Base-by-base conservation (phyloP, 2,797 vertebrate genomes). In the Poecilia gillii region DNA sequence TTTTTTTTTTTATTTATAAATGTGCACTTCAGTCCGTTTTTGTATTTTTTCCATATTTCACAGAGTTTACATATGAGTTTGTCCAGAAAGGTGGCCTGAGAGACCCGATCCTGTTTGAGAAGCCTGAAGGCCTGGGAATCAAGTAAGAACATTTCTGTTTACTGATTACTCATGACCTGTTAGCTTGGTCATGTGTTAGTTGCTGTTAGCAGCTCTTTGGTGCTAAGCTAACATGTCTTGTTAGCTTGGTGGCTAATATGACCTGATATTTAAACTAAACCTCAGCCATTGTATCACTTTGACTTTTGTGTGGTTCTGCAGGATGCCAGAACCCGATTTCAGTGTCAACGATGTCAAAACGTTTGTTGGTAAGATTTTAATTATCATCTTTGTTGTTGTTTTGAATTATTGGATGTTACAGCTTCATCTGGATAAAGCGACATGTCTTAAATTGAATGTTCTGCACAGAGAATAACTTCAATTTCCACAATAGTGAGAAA, bases 301-400 rank as follows among this genome's bases (percentile, higher is more conserved):
- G 3, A 36, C 8, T 66, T 36, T 55, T n/a, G 41, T 82, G 25
- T 72, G 79, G 7, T 77, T 88, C 28, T 88, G n/a, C 83, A 99
- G 98, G 94, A 99, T 99, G 98, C 98, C 98, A 0, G 97, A 97
- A 80, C 93, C 97, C 0, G 97, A 97, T 89, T 99, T 99, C 94
- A 98, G 92, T 51, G 98, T 99, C 90, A 98, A 96, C 20, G 97
- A 99, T 9, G 98, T 99, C 85, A 98, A 99, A 91, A 95, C 97
- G 89, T 99, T 96, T 86, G 98, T 99, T 0, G 98, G 98, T 99
- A 94, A 97, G 97, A 39, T 28, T 49, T 12, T 6, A 25, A 45
- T 45, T n/a, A 46, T 14, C 13, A 6, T 72, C 45, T 33, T 28
- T 13, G 68, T 43, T 46, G 4, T 71, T 25, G 9, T 46, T 46